phyloP scores from a whole-genome alignment of 1,140 invertebrate genomes.

The Ylistrum balloti region DNA sequence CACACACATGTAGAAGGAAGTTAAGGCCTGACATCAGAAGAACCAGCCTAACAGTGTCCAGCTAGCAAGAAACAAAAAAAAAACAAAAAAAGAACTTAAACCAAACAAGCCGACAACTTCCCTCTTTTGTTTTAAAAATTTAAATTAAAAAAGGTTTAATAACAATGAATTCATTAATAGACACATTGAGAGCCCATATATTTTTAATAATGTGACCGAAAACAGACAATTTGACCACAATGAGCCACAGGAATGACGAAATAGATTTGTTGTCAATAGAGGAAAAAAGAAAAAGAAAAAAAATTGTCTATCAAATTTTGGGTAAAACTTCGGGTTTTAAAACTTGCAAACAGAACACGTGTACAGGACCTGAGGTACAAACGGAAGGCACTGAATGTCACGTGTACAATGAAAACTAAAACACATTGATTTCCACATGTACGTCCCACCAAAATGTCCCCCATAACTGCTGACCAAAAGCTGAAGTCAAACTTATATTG shows the following conservation, averaged over 20 bases:
- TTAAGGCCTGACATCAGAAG: background rate
- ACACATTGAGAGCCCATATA: background rate
- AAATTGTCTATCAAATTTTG: background rate
- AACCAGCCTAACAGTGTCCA: background rate
- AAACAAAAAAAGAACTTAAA: background rate
- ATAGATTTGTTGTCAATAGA: background rate
- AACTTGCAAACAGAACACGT: background rate
- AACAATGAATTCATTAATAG: slow-evolving; percentile 21
- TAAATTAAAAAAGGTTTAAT: background rate
- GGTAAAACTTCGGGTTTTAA: slow-evolving; percentile 1
- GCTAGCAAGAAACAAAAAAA: background rate
- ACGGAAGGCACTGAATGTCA: slow-evolving; percentile 29
- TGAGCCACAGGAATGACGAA: background rate
- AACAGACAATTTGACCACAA: background rate
- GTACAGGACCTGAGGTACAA: slow-evolving; percentile 28
- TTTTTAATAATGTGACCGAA: background rate
- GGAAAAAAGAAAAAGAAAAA: background rate
- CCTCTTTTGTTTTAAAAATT: background rate
- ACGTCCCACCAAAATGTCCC: background rate
- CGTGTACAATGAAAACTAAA: slow-evolving; percentile 39
- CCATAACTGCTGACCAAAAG: background rate
- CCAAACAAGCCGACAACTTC: slow-evolving; percentile 27
- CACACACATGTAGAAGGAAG: background rate
- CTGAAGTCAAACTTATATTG: background rate
- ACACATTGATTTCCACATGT: background rate